Conservation (phyloP, 1,140 invertebrate genomes). For the Watersipora subatra region DNA sequence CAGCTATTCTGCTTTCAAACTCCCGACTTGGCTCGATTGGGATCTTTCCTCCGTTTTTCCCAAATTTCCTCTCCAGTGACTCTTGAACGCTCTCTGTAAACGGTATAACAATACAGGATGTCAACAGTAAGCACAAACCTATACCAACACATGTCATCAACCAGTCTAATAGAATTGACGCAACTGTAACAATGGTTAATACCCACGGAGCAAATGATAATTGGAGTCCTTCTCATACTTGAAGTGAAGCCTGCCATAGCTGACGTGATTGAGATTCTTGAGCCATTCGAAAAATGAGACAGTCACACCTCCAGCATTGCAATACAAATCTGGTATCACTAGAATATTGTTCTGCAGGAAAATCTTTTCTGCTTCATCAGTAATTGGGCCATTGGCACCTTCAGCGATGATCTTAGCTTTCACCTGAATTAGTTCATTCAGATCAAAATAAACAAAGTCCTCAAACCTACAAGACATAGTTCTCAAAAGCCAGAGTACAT, state of each 20-base stretch:
- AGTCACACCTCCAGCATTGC: slow-evolving; percentile 97
- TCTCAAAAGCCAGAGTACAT: too few relatives aligned
- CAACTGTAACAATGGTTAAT: background rate
- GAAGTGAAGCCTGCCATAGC: slow-evolving; percentile 93
- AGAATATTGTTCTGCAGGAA: slow-evolving; percentile 85
- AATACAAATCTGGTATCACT: slow-evolving; percentile 68
- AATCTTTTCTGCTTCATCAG: slow-evolving; percentile 89
- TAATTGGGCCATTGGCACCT: slow-evolving; percentile 96
- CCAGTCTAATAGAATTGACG: too few relatives aligned
- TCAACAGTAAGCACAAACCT: too few relatives aligned
- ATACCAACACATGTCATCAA: too few relatives aligned
- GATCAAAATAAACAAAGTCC: background rate
- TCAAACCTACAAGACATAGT: too few relatives aligned
- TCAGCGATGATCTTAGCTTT: slow-evolving; percentile 78
- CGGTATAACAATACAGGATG: slow-evolving; percentile 12
- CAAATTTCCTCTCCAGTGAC: slow-evolving; percentile 88
- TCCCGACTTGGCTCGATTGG: slow-evolving; percentile 85
- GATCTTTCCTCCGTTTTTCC: slow-evolving; percentile 79
- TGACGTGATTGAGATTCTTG: slow-evolving; percentile 98
- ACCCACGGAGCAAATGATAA: slow-evolving; percentile 80
- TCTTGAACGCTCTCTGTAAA: slow-evolving; percentile 89
- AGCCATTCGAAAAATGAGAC: slow-evolving; percentile 99
- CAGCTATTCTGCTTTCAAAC: slow-evolving; percentile 90
- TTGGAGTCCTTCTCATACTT: slow-evolving; percentile 99
- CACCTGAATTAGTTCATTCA: background rate